Evolutionary conservation across 2,888 invertebrate species (phyloP).

Genomic region (Blastobasis lacticolella): DNA sequence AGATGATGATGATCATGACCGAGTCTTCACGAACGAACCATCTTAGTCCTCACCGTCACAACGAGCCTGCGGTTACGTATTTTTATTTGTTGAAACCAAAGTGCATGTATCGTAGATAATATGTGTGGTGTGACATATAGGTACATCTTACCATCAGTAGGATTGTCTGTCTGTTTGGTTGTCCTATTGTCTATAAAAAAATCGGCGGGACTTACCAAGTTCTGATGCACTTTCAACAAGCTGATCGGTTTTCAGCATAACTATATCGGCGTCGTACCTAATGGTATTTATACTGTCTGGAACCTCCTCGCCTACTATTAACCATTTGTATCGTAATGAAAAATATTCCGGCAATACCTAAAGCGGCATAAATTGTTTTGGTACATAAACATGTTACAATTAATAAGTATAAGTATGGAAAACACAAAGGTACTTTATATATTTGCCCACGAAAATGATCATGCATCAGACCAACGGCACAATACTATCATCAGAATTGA

Average conservation of each 20-base stretch:
- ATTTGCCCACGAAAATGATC: too few relatives aligned
- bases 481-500: too few relatives aligned
- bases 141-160: not conserved
- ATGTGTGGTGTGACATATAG: not conserved
- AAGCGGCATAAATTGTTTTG: not conserved
- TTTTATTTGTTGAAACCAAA: too few relatives aligned
- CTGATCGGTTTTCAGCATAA: constrained; percentile 10
- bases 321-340: constrained; percentile 44
- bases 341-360: constrained; percentile 35
- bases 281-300: constrained; percentile 23
- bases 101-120: not conserved
- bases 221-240: not conserved
- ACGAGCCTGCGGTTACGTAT: too few relatives aligned
- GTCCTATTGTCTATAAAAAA: not conserved
- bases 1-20: too few relatives aligned
- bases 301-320: constrained; percentile 30
- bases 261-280: constrained; percentile 45
- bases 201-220: not conserved
- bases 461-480: too few relatives aligned
- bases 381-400: too few relatives aligned
- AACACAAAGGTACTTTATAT: too few relatives aligned
- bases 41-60: too few relatives aligned
- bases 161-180: not conserved
- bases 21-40: too few relatives aligned
- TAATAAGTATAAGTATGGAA: too few relatives aligned